These are phyloP conservation scores for Phyllotis vaccarum DNA, from an alignment of 2,797 vertebrate species.

Conservation along the genomic window DNA sequence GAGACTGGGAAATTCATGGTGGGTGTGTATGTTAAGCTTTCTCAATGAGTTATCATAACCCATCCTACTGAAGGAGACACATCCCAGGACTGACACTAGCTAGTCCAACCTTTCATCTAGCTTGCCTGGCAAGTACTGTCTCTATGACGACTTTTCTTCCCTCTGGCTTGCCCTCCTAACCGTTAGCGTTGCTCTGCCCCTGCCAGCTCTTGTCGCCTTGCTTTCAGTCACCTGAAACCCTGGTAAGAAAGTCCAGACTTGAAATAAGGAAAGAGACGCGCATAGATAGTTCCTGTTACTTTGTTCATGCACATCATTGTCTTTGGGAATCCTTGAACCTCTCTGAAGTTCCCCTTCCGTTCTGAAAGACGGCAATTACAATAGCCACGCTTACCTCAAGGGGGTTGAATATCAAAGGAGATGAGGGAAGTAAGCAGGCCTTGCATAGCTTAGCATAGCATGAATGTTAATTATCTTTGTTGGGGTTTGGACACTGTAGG, in stretches of 20 bases:
- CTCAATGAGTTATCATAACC: not conserved
- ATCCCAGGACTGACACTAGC: not conserved
- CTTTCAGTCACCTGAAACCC: not conserved
- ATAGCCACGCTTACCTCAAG: not conserved
- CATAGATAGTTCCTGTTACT: not conserved
- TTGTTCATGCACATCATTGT: not conserved
- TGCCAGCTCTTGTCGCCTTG: not conserved
- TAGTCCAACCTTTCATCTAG: not conserved
- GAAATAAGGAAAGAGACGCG: not conserved
- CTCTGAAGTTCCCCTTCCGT: not conserved
- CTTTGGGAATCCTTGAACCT: not conserved
- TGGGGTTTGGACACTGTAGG: not conserved
- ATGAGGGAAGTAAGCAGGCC: not conserved
- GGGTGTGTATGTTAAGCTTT: not conserved
- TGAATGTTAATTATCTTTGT: not conserved
- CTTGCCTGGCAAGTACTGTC: too few relatives aligned
- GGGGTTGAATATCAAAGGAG: not conserved
- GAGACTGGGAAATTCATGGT: not conserved
- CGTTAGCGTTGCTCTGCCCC: not conserved
- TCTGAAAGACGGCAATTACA: constrained; percentile 12
- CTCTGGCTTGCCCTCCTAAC: not conserved
- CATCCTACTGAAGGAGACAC: not conserved
- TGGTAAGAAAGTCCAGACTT: not conserved
- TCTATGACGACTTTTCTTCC: too few relatives aligned
- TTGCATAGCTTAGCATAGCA: not conserved